Evolutionary conservation across 2,113 vertebrate species (phyloP).

Genomic region (Tenrec ecaudatus): DNA sequence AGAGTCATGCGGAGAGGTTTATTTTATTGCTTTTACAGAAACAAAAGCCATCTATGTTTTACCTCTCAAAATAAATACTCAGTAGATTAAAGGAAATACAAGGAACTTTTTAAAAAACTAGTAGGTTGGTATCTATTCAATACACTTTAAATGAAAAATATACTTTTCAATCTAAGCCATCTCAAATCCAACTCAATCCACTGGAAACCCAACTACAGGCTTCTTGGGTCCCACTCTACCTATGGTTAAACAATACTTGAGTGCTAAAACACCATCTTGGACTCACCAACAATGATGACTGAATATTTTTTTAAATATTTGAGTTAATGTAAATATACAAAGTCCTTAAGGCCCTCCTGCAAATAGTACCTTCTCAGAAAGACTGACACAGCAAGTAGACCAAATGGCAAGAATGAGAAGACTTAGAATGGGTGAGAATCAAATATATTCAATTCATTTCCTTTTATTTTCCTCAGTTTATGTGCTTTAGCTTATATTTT

Average conservation of each 20-base stretch:
- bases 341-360: not conserved
- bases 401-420: not conserved
- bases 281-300: not conserved
- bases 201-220: not conserved
- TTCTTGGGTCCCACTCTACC: not conserved
- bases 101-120: not conserved
- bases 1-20: not conserved
- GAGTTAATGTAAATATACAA: not conserved
- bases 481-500: not conserved
- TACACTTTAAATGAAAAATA: not conserved
- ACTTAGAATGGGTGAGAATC: not conserved
- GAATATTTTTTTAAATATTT: not conserved
- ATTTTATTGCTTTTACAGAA: conserved; percentile 43
- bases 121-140: not conserved
- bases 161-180: not conserved
- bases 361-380: not conserved
- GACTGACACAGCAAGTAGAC: not conserved
- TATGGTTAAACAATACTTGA: not conserved
- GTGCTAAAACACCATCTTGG: not conserved
- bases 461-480: not conserved
- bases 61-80: conserved; percentile 26
- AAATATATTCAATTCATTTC: not conserved
- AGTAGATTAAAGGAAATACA: not conserved
- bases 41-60: conserved; percentile 24
- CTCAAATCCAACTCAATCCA: not conserved